Evolutionary conservation across 2,797 vertebrate genomes (phyloP), one percentile per base, ranked within the genome.

Genomic region (Ctenosaura bakeri): DNA sequence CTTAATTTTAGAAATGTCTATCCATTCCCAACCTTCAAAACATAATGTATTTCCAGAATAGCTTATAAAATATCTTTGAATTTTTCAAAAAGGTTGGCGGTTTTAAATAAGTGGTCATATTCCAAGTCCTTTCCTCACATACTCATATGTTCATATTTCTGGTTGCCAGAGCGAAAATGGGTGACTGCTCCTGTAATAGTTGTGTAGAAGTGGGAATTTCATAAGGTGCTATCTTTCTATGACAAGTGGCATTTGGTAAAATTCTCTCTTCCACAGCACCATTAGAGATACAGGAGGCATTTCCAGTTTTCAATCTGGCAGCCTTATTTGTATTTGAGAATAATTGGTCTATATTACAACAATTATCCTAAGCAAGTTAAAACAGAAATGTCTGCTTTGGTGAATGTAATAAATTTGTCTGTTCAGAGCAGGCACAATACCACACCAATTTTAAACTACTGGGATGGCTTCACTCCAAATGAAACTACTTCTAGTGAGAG

Each of bases 401-500:
- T 52, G 10, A 16, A 92, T 74, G 22, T 32, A 9, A 66, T 81
- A 71, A 91, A 83, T 5, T 6, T 69, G 22, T 77, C 18, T 66
- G 86, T 94, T 93, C 24, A 88, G 85, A 93, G 80, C 0, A 92
- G 12, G 92, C 93, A 92, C 69, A 6, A 84, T 91, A 92, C 81
- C 77, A 79, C 54, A 59, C 20, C n/a, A 59, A 93, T 93, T 94
- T 90, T 83, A 93, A 92, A 92, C 79, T 88, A 88, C 4, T 87
- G 71, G 87, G 26, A 77, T n/a, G 93, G 88, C 90, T 88, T 80
- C 92, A 91, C 13, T 3, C 92, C 24, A 91, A 79, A 1, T 85
- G 42, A 96, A 80, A 94, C 92, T 32, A 91, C 69, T 92, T 73
- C 88, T 90, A 82, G 22, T 83, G 66, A 93, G 89, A 93, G 81